Evolutionary conservation across 2,888 invertebrate species (phyloP).

Genomic region (Parasteatoda lunata): DNA sequence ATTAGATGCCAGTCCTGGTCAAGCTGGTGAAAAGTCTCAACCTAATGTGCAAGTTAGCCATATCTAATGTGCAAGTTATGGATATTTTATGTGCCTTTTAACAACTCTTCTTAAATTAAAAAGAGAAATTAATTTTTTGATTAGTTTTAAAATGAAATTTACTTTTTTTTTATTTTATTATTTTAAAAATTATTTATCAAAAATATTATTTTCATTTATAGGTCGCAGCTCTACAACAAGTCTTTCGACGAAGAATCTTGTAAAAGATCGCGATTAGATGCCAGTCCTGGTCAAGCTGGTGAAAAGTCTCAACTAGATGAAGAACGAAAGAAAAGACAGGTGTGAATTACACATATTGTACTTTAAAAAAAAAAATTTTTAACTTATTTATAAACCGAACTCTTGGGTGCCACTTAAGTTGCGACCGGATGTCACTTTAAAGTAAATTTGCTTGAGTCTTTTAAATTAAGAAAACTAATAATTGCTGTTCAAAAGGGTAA

Average conservation of each 20-base stretch:
- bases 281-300: conserved; percentile 68
- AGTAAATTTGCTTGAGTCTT: not conserved
- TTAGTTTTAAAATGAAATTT: not conserved
- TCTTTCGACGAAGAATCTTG: conserved; percentile 67
- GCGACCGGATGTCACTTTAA: not conserved
- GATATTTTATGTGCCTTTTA: too few species aligned
- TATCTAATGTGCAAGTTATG: too few species aligned
- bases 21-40: conserved; percentile 67
- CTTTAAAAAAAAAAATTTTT: not conserved
- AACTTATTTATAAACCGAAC: not conserved
- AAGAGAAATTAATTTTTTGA: too few species aligned
- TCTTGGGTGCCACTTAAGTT: too few species aligned
- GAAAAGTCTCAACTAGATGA: conserved; percentile 69
- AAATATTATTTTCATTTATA: conserved; percentile 26
- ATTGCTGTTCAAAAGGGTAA: too few species aligned
- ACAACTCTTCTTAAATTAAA: too few species aligned
- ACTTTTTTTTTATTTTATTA: not conserved
- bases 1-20: conserved; percentile 68
- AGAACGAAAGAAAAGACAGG: conserved; percentile 70
- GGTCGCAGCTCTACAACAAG: conserved; percentile 69
- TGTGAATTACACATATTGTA: conserved; percentile 13
- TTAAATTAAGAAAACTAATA: too few species aligned
- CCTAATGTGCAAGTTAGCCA: too few species aligned
- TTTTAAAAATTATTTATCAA: conserved; percentile 8
- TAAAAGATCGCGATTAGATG: conserved; percentile 68